phyloP scores from a whole-genome alignment of 2,113 vertebrate species.

The Psilopsiagon aurifrons region DNA sequence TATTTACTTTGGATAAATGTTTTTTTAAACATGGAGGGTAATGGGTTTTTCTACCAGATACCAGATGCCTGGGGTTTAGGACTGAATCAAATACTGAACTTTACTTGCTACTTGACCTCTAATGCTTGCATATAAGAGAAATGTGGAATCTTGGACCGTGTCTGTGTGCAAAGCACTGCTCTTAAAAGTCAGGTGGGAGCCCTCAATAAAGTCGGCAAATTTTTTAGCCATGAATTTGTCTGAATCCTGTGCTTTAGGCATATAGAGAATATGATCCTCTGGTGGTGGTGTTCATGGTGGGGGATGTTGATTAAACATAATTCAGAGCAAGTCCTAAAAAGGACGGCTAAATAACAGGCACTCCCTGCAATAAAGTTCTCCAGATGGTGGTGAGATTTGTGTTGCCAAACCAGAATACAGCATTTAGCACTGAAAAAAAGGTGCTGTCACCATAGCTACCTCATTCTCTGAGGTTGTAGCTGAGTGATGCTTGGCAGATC shows the following conservation, averaged over 20 bases:
- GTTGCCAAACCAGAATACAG: background rate
- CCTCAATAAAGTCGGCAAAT: background rate
- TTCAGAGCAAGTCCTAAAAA: background rate
- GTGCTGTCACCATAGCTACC: conserved; percentile 54
- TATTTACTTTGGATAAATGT: background rate
- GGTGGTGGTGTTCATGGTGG: background rate
- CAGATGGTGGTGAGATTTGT: conserved; percentile 3
- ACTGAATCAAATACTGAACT: background rate
- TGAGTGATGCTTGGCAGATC: background rate
- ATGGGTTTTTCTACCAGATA: background rate
- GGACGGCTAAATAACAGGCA: background rate
- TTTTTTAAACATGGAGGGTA: background rate
- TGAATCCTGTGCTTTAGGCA: background rate
- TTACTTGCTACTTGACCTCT: background rate
- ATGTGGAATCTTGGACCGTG: background rate
- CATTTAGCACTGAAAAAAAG: background rate
- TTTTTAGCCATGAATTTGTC: background rate
- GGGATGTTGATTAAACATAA: background rate
- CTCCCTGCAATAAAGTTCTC: background rate
- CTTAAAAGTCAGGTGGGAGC: background rate
- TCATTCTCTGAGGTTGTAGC: background rate
- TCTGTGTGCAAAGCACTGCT: background rate
- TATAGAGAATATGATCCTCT: background rate
- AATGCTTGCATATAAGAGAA: background rate
- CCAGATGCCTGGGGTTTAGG: background rate